Conservation (phyloP, 2,888 invertebrate genomes). For the Cosmopolites sordidus region DNA sequence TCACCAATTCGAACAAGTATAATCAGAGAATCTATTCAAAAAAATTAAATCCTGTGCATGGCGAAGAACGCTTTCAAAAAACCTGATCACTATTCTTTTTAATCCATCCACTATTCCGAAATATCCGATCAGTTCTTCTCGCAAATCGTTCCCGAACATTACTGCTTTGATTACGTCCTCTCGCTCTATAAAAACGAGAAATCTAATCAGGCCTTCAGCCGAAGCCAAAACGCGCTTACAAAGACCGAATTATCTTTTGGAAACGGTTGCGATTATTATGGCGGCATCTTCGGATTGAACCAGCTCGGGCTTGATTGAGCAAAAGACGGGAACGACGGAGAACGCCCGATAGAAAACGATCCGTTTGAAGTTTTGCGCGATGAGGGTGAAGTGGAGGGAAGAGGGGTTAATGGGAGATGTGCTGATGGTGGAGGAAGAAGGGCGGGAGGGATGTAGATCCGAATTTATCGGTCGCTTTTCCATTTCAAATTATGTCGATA, state of each 20-base stretch:
- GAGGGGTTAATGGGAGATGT: constrained; percentile 9
- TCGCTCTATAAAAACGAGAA: constrained; percentile 14
- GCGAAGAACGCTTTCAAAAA: no score
- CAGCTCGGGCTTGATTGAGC: not conserved
- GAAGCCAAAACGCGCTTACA: constrained; percentile 28
- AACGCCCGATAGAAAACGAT: constrained; percentile 29
- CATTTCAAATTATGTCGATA: constrained; percentile 17
- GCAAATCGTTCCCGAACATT: not conserved
- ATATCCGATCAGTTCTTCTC: no score
- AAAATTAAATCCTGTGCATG: no score
- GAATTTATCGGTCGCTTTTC: constrained; percentile 21
- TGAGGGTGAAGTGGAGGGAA: not conserved
- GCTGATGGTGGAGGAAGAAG: no score
- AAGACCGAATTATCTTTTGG: constrained; percentile 36
- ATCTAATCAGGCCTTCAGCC: constrained; percentile 19
- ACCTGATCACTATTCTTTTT: no score
- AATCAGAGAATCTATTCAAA: no score
- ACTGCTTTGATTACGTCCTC: not conserved
- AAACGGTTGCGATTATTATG: constrained; percentile 38
- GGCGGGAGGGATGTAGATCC: not conserved
- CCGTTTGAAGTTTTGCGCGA: constrained; percentile 30
- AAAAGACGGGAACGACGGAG: constrained; percentile 16
- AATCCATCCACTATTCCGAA: no score
- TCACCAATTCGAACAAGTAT: no score
- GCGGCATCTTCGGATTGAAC: constrained; percentile 6